Base-by-base conservation (phyloP, 1,140 invertebrate species). In the Pachyrhynchus sulphureomaculatus region DNA sequence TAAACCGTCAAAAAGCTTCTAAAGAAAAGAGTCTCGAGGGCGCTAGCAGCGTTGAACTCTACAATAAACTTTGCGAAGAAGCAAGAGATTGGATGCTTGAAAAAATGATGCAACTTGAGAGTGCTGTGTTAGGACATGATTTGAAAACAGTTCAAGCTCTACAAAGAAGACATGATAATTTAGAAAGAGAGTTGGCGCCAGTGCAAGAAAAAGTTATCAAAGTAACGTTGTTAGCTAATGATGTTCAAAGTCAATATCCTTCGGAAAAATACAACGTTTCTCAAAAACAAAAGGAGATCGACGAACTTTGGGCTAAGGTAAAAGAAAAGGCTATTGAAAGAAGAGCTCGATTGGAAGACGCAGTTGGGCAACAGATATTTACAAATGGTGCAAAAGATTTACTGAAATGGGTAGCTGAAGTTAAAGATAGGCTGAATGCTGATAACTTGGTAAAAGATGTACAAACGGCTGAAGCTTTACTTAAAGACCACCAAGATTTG, bases 301-400 rank as follows among this genome's bases (percentile, higher is more conserved):
- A 89, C 64, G 83, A 87, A 56, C 80, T 96, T 65, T 98, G 96
- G 95, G 85, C 89, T 56, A 84, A 91, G 72, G 88, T 98, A 26
- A 83, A 91, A 75, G 86, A 84, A 2, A 93, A 94, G 71, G 93
- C 94, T 1, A 82, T 84, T 9, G 89, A 94, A 45, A 79, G 93
- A 17, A 81, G 91, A 59, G 84, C 85, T 0, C 77, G 91, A 51
- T 82, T 98, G 8, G 93, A 97, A 76, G 92, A 93, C 73, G 92
- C 94, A 10, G 93, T 98, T 8, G 95, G 95, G 0, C 88, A 93
- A 69, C 93, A 97, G 76, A 93, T 98, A 65, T 98, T 99, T 75
- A 91, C 91, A 68, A 93, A 92, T 70, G 88, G 84, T 66, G 86
- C 88, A 2, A 92, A 91, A 74, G 90, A 88, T 54, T 73, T 93